A percentile compares a stretch with the other conserved stretches of the same genome.
These are phyloP conservation scores for Lophura nycthemera DNA, from an alignment of 2,113 vertebrate species.

Conservation along the genomic window DNA sequence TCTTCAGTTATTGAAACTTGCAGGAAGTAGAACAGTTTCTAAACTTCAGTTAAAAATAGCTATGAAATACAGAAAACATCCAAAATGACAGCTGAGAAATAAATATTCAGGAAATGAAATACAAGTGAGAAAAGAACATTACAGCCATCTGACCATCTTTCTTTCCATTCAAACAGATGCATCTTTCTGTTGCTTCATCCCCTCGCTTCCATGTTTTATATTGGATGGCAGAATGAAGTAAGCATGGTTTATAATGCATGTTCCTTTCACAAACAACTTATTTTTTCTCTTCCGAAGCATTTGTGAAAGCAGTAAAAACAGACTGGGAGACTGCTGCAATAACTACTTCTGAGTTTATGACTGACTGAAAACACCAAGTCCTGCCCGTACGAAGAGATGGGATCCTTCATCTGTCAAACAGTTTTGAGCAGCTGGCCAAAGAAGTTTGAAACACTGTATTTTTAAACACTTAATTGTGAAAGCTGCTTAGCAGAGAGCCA, in stretches of 20 bases:
- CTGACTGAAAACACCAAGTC: not conserved
- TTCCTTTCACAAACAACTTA: not conserved
- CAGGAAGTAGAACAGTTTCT: not conserved
- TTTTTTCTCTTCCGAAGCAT: not conserved
- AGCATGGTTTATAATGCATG: not conserved
- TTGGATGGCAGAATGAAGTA: not conserved
- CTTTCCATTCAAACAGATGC: not conserved
- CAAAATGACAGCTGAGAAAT: not conserved
- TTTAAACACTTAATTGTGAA: not conserved
- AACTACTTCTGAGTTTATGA: not conserved
- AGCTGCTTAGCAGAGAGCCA: not conserved
- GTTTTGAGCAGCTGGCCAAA: not conserved
- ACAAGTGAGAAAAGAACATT: too few relatives aligned
- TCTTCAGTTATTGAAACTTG: not conserved
- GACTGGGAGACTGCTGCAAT: not conserved
- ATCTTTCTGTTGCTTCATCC: not conserved
- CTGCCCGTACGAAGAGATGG: rapidly evolving
- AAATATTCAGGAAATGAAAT: not conserved
- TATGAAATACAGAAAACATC: not conserved
- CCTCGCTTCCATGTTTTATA: not conserved
- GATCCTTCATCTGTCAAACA: not conserved
- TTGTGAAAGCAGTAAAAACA: not conserved
- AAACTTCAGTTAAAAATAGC: not conserved
- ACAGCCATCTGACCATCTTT: not conserved
- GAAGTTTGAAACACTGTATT: not conserved